Evolutionary conservation across 2,797 vertebrate species (phyloP).

Genomic region (Paratrypauchen microcephalus): DNA sequence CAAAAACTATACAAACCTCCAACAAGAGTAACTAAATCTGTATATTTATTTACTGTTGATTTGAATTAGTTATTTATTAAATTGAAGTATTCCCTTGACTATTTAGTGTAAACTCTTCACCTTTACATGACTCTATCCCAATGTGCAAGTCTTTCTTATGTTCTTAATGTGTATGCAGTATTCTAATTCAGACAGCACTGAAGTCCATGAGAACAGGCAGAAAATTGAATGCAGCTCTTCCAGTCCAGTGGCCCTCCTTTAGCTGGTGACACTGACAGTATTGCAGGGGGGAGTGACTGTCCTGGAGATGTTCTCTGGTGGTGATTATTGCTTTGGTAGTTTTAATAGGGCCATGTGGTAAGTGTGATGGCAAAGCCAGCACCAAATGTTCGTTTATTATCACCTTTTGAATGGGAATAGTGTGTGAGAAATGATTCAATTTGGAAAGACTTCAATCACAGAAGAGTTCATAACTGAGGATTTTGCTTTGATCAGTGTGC

Average conservation of each 20-base stretch:
- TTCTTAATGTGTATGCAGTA: conserved; percentile 19
- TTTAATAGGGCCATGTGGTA: conserved; percentile 6
- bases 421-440: background rate
- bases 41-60: too few species aligned
- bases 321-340: conserved; percentile 30
- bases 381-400: background rate
- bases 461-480: background rate
- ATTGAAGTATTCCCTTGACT: background rate
- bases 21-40: too few species aligned
- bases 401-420: background rate
- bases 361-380: background rate
- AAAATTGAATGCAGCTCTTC: conserved; percentile 29
- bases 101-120: background rate
- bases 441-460: conserved; percentile 9
- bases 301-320: conserved; percentile 16
- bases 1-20: too few species aligned
- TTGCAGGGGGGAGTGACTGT: conserved; percentile 30
- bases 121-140: background rate
- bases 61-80: background rate
- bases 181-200: conserved; percentile 14
- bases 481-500: conserved; percentile 1
- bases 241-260: conserved; percentile 19
- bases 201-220: conserved; percentile 19
- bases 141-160: conserved; percentile 6
- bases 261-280: conserved; percentile 13